Base-by-base conservation (phyloP, 2,888 invertebrate species). In the Lysandra coridon region DNA sequence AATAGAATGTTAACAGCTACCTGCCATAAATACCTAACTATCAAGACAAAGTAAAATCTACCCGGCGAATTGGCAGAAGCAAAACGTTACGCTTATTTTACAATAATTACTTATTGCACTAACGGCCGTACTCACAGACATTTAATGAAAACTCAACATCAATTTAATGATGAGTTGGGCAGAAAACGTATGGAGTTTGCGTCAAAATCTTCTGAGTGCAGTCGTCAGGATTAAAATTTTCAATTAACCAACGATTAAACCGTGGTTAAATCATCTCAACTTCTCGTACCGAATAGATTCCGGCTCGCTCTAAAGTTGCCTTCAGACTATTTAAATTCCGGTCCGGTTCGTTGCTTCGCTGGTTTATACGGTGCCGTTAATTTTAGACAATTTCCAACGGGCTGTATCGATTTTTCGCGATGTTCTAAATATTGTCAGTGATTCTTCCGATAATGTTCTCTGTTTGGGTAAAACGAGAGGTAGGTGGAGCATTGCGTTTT, bases 281-380 rank as follows among this genome's bases (percentile, higher is more conserved):
- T 30, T 37, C 37, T 14, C 69, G 69, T 37, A 69, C 33, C 33
- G 30, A 84, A 85, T 81, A 81, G 83, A 87, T 86, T 87, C 87
- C 87, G 84, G 85, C 86, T 88, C 86, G 84, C 84, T 85, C 87
- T 89, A 90, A 90, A 93, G 89, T 89, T 90, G 90, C 90, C 91
- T 92, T 89, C 88, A 91, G 93, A 93, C 94, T 93, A 94, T 93
- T 94, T 93, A 93, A 93, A 94, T 95, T 94, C 95, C 94, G 83
- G 89, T 92, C 85, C 91, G 93, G 95, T 93, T 95, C 94, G 95
- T 95, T 95, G 95, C 95, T 88, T 90, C 87, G 88, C 90, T 95
- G 93, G 91, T 95, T 95, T 94, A 95, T 95, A 90, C 94, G 88
- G 88, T 83, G 91, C 92, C 91, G 94, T 94, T 94, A 94, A 95